Base-by-base conservation (phyloP, 1,140 invertebrate genomes). In the Odontomachus brunneus region DNA sequence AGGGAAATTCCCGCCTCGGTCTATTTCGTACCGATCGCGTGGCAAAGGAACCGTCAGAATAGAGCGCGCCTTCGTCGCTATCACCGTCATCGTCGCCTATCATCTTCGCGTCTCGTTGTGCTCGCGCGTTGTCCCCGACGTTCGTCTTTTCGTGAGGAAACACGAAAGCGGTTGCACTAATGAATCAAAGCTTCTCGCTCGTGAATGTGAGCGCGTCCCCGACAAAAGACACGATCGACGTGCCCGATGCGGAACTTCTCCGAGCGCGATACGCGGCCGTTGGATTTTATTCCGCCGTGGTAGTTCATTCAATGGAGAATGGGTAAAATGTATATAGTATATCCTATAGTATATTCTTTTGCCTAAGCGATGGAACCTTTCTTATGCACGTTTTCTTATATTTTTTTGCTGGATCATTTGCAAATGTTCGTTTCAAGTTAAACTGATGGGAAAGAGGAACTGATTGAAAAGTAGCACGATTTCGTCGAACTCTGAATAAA, bases 31-130 rank as follows among this genome's bases (percentile, higher is more conserved):
- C 29, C 2, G 5, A 33, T 3, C 5, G 29, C 29, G 29, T 5
- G 29, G 51, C 44, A 78, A 69, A 78, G 65, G 38, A 78, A 67
- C 9, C 24, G n/a, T 59, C 33, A 55, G 75, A 69, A 57, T 67
- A 24, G 9, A 44, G 38, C 4, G 17, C 26, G 51, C 3, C 22
- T 38, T 38, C 73, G 12, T 57, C 26, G 51, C 51, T 69, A 69
- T 69, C 75, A 44, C 11, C 33, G 19, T 11, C 33, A 26, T 71
- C 5, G 22, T 11, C n/a, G 51, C 22, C 51, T 57, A 59, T 80
- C 75, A 22, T 80, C 75, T 80, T 80, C 57, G 49, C 57, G 74
- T 44, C 29, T 15, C 63, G 51, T 26, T 22, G 44, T 38, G 12
- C 33, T 33, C 65, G 63, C 17, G 19, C 51, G 49, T 80, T 59